Conservation (phyloP, 2,888 invertebrate species). For the Synanthedon tipuliformis region DNA sequence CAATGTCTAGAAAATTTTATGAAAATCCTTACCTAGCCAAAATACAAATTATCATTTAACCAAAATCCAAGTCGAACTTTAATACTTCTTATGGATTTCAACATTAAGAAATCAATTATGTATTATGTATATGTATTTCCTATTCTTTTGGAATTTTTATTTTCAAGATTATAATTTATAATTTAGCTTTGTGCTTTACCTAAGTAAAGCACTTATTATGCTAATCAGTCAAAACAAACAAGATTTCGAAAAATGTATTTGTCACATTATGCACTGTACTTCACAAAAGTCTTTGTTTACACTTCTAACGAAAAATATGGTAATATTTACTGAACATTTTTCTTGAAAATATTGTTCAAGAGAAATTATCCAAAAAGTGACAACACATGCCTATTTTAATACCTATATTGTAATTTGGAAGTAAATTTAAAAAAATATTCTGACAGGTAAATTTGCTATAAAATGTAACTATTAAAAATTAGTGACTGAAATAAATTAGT, state of each 20-base stretch:
- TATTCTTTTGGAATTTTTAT: background rate
- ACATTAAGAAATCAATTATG: too few species aligned
- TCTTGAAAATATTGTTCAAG: background rate
- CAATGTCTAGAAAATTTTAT: background rate
- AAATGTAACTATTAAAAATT: too few species aligned
- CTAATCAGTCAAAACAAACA: constrained; percentile 4
- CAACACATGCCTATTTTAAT: too few species aligned
- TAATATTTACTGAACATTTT: background rate
- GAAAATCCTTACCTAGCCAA: background rate
- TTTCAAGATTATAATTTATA: background rate
- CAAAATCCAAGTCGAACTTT: too few species aligned
- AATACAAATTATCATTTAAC: too few species aligned
- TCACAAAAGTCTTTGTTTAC: background rate
- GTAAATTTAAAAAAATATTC: too few species aligned
- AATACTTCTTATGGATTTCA: too few species aligned
- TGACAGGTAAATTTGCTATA: too few species aligned
- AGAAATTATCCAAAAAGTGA: too few species aligned
- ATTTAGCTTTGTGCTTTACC: constrained; percentile 3
- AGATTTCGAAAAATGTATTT: constrained; percentile 9
- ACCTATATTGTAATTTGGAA: too few species aligned
- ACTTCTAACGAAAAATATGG: background rate
- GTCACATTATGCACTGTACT: constrained; percentile 9
- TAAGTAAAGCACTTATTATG: background rate
- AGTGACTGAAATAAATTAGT: too few species aligned
- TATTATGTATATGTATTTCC: too few species aligned